Base-by-base conservation (phyloP, 2,888 invertebrate species). In the Camponotus fellah region DNA sequence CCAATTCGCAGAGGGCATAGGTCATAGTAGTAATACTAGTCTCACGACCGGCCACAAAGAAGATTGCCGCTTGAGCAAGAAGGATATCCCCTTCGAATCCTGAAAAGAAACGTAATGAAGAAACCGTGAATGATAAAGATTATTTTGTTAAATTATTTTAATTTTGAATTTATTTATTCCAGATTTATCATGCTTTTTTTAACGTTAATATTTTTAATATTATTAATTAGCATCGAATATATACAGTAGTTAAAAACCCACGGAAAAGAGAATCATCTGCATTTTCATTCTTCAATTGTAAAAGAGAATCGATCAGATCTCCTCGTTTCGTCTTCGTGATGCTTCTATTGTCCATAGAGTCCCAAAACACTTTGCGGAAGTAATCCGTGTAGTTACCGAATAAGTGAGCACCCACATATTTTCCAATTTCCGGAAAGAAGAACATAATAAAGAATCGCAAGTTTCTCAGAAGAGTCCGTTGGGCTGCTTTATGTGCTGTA, bases 31-130 rank as follows among this genome's bases (percentile, higher is more conserved):
- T 69, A 0, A 92, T 74, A 34, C 89, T 92, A 6, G 93, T 90
- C 68, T 93, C 93, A 3, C 91, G 86, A 8, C 93, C 94, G 34
- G 94, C 94, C 0, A 92, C 49, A 32, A 93, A 93, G 72, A 94
- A 92, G 26, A 94, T 91, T 0, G 87, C 88, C 0, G 94, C 90
- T 58, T 94, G 94, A 0, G 92, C 92, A 3, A 94, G 46, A 12
- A 94, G 86, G 0, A 56, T 79, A 43, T 94, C 94, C 0, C 91
- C 94, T 3, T 91, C 87, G 6, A 93, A 91, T 46, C 85, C 94
- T 94, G 40, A 10, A 79, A 56, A 68, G 4, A 65, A 5, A 26
- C n/a, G 1, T 32, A 12, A 32, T 74, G 26, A 3, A n/a, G 17
- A 43, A 12, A 26, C 2, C 26, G n/a, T 10, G n/a, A 0, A 4